Evolutionary conservation across 2,797 vertebrate species (phyloP), one percentile per base, ranked within the genome.

Genomic region (Selene dorsalis): DNA sequence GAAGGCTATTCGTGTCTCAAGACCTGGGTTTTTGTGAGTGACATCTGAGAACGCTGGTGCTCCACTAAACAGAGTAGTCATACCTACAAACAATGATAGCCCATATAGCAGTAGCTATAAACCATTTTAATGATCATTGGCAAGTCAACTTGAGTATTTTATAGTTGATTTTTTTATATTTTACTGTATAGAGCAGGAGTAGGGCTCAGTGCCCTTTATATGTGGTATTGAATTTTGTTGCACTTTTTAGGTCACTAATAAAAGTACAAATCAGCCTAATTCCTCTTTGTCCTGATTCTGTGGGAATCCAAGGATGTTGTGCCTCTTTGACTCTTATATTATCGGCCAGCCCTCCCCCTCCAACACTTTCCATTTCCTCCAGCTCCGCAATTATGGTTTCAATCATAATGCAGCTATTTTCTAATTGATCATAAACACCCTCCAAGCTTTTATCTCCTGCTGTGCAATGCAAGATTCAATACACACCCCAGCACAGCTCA

Each of bases 381-480:
- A 28, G 77, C 60, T 76, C 39, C 20, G 45, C 56, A 80, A 66
- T 74, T 68, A 63, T 59, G 43, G 48, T 68, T 84, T 77, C 30
- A 59, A 83, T 86, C 69, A 66, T 56, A 73, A 66, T 3, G 3
- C 48, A 59, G 20, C 53, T 67, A 26, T 75, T 87, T 83, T 73
- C 39, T 67, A 59, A 80, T 50, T 61, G 43, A n/a, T 69, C 61
- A 38, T 73, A 82, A 86, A 86, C 77, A 61, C 20, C 57, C 60
- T 41, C 24, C 32, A 13, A n/a, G 32, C 43, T n/a, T 75, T 75
- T 30, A 39, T 72, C 47, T 53, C 55, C 35, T 1, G 20, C 76
- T 61, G 41, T 35, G 41, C 58, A 57, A 55, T 74, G 48, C 82
- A 77, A 74, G 50, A 79, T 77, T 75, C 39, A 61, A 30, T 69